Base-by-base conservation (phyloP, 2,888 invertebrate genomes). In the Carcina quercana region DNA sequence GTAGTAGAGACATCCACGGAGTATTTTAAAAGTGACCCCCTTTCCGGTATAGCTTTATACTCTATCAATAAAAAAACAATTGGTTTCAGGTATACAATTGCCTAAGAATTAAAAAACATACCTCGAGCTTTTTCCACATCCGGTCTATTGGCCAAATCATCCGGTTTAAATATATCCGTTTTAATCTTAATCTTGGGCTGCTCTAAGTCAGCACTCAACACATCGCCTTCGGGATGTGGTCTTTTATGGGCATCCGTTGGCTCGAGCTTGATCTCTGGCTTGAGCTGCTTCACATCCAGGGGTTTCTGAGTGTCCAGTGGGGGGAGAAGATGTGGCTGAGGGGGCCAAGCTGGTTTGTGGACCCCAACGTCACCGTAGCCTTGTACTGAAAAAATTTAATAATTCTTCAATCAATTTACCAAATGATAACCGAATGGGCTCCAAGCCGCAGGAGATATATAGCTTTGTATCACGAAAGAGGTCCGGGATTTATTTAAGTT, bases 131-230 rank as follows among this genome's bases (percentile, higher is more conserved):
- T 82, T 1, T 80, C 80, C 8, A 52, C 38, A 1, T 52, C 56
- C 0, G 70, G 66, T 51, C 78, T 59, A 30, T 66, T 68, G 0
- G 66, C 66, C 15, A 80, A 41, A 8, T 84, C 84, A 19, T 83
- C 82, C 0, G 83, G 84, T 47, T 85, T 84, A 44, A 84, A 85
- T 49, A 85, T 82, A 38, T 85, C 85, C 4, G 85, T 85, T 50
- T 85, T 85, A 25, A 85, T 85, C 50, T 85, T 85, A 41, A 85
- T 85, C 55, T 85, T 84, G 1, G 85, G 85, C 43, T 82, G 82
- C 20, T 85, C 85, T 36, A 82, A 38, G 32, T 80, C 82, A 12
- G 73, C 75, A 5, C 65, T 61, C 79, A 80, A 71, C 54, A 80
- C 67, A 29, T 82, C 80, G 42, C 45, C 59, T 13, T 82, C 83